Percentiles rank a stretch among this genome's conserved stretches.
Evolutionary conservation across 2,797 vertebrate species (phyloP).

Genomic region (Anguilla pacifica): DNA sequence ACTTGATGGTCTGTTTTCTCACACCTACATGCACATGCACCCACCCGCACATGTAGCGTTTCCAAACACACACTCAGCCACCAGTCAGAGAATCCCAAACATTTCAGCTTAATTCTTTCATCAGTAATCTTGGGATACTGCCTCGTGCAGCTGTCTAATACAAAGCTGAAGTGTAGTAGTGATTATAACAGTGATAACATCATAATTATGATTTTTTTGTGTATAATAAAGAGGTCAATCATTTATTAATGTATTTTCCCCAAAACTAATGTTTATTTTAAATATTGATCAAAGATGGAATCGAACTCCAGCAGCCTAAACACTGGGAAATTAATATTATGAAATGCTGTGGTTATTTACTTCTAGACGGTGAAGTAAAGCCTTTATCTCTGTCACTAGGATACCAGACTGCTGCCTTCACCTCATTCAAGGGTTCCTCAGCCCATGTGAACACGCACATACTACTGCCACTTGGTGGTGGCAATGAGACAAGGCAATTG

Average conservation of each 20-base stretch:
- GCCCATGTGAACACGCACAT: neutral
- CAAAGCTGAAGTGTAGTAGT: neutral
- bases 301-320: neutral
- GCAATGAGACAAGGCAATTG: neutral
- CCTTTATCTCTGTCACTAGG: neutral
- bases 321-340: neutral
- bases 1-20: neutral
- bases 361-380: neutral
- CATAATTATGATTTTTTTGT: neutral
- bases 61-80: neutral
- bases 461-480: slow-evolving; percentile 8
- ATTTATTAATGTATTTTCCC: neutral
- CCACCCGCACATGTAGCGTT: too few species aligned
- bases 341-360: neutral
- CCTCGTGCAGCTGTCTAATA: neutral
- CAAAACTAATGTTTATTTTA: neutral
- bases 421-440: neutral
- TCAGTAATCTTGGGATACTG: neutral
- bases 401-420: neutral
- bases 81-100: neutral
- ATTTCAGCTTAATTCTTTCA: neutral
- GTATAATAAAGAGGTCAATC: neutral
- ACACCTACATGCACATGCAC: neutral
- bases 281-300: neutral
- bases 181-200: neutral